Evolutionary conservation across 2,888 invertebrate genomes (phyloP).

Genomic region (Pristionchus fissidentatus): DNA sequence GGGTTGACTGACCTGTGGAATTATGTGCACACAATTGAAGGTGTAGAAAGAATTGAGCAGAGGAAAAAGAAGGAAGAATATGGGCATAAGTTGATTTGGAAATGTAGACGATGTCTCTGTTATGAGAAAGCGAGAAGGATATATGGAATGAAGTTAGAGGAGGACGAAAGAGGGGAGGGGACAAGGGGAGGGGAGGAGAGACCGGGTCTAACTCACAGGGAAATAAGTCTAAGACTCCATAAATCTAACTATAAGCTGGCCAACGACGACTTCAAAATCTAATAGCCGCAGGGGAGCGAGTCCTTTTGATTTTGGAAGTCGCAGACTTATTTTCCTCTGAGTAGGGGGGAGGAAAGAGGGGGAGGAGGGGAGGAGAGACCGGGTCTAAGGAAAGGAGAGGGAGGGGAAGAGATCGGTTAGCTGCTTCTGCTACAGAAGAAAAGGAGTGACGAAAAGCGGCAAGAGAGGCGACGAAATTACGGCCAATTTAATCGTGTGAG

Average conservation of each 20-base stretch:
- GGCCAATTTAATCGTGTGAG: no score
- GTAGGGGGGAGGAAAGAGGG: background rate
- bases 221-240: no score
- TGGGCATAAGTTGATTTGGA: constrained; percentile 32
- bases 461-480: no score
- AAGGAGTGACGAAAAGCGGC: background rate
- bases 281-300: no score
- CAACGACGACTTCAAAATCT: no score
- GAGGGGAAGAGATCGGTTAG: background rate
- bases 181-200: background rate
- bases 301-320: no score
- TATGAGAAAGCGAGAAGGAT: constrained; percentile 3
- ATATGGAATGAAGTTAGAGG: constrained; percentile 33
- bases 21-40: no score
- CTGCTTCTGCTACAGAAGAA: background rate
- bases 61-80: background rate
- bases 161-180: constrained; percentile 10
- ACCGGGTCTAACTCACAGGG: background rate
- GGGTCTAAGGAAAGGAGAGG: background rate
- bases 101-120: constrained; percentile 34
- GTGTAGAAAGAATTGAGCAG: background rate
- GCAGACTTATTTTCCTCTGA: background rate
- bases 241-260: no score
- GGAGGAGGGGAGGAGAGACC: background rate
- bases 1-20: no score